Evolutionary conservation across 2,113 vertebrate genomes (phyloP).

Genomic region (Eolophus roseicapilla): DNA sequence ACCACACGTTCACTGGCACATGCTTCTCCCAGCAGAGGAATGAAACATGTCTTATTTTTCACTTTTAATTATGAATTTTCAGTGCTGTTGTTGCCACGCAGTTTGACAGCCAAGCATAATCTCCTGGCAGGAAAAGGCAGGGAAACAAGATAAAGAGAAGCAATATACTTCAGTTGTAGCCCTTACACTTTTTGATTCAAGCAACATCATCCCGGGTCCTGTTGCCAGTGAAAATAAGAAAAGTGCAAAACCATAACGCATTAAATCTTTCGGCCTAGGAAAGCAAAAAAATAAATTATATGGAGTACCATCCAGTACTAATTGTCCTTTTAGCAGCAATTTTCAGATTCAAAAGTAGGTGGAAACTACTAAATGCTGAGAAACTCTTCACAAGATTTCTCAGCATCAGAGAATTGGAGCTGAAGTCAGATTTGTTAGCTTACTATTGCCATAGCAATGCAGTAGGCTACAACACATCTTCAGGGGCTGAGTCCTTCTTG

Average conservation of each 20-base stretch:
- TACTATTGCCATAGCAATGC: background rate
- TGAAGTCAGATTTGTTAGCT: background rate
- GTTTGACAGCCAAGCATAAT: slow-evolving; percentile 12
- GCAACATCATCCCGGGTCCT: background rate
- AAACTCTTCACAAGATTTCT: background rate
- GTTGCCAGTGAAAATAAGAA: slow-evolving; percentile 20
- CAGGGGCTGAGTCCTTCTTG: background rate
- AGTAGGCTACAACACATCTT: background rate
- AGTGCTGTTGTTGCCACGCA: background rate
- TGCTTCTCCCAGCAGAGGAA: background rate
- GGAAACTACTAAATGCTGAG: slow-evolving; percentile 19
- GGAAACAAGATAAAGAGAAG: slow-evolving; percentile 45
- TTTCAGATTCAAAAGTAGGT: slow-evolving; percentile 42
- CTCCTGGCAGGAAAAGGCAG: background rate
- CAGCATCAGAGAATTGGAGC: background rate
- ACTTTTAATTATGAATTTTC: slow-evolving; percentile 11
- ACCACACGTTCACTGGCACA: background rate
- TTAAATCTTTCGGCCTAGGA: slow-evolving; percentile 1
- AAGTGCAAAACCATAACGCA: background rate
- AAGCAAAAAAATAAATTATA: slow-evolving; percentile 45
- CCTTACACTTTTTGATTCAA: slow-evolving; percentile 50
- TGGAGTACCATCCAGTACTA: slow-evolving; percentile 9
- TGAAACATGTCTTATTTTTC: slow-evolving; percentile 12
- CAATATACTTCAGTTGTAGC: slow-evolving; percentile 23
- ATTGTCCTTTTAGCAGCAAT: slow-evolving; percentile 19